phyloP scores from a whole-genome alignment of 92 coral and sea anemone genomes.

The Porites rus region DNA sequence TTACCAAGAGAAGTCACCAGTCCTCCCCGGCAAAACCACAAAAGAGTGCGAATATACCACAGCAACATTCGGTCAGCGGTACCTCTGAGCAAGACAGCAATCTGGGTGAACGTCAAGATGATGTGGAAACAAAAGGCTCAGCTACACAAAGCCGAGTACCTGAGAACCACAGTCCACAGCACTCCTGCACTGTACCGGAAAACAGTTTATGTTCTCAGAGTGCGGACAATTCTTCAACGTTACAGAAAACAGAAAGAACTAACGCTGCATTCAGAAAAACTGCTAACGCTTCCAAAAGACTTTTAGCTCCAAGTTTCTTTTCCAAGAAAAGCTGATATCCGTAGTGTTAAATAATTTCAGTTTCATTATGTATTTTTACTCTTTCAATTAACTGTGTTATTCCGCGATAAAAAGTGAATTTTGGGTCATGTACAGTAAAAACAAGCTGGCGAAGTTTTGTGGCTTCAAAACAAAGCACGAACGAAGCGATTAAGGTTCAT shows the following conservation, averaged over 20 bases:
- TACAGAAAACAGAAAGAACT: not conserved
- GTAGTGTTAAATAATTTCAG: not conserved
- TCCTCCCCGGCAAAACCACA: conserved; percentile 6
- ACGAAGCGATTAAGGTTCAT: not conserved
- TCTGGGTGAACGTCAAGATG: not conserved
- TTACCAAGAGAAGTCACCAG: conserved; percentile 36
- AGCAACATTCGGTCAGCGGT: not conserved
- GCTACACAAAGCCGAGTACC: too few species aligned
- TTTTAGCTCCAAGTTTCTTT: conserved; percentile 57
- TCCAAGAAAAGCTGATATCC: conserved; percentile 27
- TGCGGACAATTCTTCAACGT: not conserved
- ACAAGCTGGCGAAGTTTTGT: too few species aligned
- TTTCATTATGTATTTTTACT: not conserved
- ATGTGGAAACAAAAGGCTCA: not conserved
- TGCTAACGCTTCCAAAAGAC: conserved; percentile 9
- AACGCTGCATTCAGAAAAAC: conserved; percentile 6
- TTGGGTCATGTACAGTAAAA: too few species aligned
- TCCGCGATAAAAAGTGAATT: not conserved
- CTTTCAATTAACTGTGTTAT: not conserved
- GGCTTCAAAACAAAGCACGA: not conserved
- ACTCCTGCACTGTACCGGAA: not conserved
- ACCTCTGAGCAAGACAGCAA: not conserved
- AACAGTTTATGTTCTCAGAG: not conserved
- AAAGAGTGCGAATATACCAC: not conserved
- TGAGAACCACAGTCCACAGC: not conserved